Evolutionary conservation across 53 echinoderm and acorn worm genomes (phyloP).

Genomic region (Antedon mediterranea): DNA sequence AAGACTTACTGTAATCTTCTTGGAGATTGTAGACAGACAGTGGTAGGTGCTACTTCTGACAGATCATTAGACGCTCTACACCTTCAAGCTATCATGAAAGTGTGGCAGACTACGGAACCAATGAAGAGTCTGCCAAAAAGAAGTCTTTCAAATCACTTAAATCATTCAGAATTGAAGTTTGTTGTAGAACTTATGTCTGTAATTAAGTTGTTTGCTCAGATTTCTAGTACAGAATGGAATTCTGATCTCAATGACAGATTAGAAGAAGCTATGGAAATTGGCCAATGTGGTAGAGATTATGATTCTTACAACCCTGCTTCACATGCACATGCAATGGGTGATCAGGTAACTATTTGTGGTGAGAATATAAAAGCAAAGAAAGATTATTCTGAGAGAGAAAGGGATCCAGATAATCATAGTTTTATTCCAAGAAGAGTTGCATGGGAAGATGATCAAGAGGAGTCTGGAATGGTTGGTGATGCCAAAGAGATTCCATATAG

Average conservation of each 20-base stretch:
- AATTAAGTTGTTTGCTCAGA: conserved; percentile 7
- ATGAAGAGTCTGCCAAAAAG: neutral
- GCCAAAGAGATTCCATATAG: neutral
- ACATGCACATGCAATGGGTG: conserved; percentile 1
- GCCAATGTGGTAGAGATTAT: conserved; percentile 7
- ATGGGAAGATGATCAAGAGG: neutral
- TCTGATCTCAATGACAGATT: conserved; percentile 7
- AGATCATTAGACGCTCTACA: conserved; percentile 29
- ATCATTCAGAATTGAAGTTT: conserved; percentile 7
- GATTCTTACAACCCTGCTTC: neutral
- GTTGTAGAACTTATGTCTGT: conserved; percentile 8
- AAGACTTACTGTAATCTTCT: conserved; percentile 21
- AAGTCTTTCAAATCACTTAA: neutral
- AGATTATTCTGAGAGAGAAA: neutral
- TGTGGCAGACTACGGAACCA: conserved; percentile 19
- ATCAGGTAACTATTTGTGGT: neutral
- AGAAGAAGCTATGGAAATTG: neutral
- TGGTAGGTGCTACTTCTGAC: neutral
- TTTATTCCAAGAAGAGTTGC: neutral
- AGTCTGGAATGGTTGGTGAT: neutral
- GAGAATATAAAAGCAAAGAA: neutral
- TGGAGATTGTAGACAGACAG: neutral
- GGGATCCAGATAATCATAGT: neutral
- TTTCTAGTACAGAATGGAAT: conserved; percentile 13
- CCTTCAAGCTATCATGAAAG: conserved; percentile 48